These are phyloP conservation scores for Chionoecetes opilio DNA, from an alignment of 1,140 invertebrate genomes.

Conservation along the genomic window DNA sequence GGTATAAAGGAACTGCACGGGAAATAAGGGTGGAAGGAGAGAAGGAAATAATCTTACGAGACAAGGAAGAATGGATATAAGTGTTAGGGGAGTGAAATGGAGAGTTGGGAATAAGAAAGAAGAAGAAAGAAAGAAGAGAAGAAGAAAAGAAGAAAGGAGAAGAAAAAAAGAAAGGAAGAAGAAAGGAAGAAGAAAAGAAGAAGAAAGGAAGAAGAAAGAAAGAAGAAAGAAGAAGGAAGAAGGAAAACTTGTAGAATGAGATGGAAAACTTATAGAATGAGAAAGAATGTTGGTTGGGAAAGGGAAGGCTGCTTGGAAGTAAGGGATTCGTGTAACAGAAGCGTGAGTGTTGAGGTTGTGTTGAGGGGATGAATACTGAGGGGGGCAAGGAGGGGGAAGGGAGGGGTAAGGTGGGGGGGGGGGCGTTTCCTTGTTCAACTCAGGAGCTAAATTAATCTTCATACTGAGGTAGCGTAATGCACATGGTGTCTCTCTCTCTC, in stretches of 20 bases:
- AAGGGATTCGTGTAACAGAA: too few relatives aligned
- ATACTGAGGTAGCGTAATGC: slow-evolving; percentile 4
- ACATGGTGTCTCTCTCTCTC: not conserved
- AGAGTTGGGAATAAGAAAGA: too few relatives aligned
- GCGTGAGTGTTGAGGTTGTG: too few relatives aligned
- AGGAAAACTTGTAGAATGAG: not conserved
- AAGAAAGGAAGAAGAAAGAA: not conserved
- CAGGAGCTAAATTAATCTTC: not conserved
- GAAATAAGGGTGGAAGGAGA: too few relatives aligned
- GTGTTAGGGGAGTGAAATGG: too few relatives aligned
- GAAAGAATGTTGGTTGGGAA: not conserved
- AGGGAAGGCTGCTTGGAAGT: too few relatives aligned
- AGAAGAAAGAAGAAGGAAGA: not conserved
- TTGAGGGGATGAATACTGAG: too few relatives aligned
- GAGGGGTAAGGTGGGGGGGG: not conserved
- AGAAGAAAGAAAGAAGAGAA: too few relatives aligned
- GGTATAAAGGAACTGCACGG: too few relatives aligned
- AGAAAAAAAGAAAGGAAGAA: not conserved
- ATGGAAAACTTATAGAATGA: not conserved
- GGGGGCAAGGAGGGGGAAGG: not conserved
- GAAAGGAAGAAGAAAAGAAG: not conserved
- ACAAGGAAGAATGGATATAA: too few relatives aligned
- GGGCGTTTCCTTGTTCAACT: not conserved
- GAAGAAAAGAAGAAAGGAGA: too few relatives aligned
- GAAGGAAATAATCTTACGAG: too few relatives aligned